Evolutionary conservation across 2,888 invertebrate genomes (phyloP), one percentile per base, ranked within the genome.

Genomic region (Dusona sp.): DNA sequence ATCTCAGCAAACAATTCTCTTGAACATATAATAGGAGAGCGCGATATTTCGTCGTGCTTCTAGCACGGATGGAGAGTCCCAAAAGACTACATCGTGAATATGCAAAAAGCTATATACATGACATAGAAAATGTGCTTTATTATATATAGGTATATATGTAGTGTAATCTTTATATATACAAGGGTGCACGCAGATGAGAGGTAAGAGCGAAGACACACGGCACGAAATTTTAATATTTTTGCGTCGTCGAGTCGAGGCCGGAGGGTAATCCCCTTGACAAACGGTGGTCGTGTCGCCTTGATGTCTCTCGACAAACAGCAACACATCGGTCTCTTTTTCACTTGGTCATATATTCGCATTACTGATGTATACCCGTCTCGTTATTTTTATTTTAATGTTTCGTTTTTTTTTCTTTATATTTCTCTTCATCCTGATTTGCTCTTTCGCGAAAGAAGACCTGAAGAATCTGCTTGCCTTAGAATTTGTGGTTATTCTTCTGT

Each of bases 271-370:
- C 92, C 86, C 90, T 90, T 92, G 92, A 92, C 92, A 92, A 92
- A 92, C 92, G 91, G 90, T 84, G 88, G 89, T 89, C 90, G 89
- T 86, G 89, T 88, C 87, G 87, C 85, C 90, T 87, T 91, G 91
- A 92, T 91, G 91, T 90, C 90, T 87, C 91, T 90, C 89, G 92
- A 92, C 92, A 92, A 92, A 92, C 92, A 91, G 91, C 83, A 91
- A 89, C 91, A 90, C 90, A 83, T 84, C 80, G 83, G 77, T 84
- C 86, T 92, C 89, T 90, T 89, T 91, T 90, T 90, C 89, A 87
- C 91, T 89, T 88, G 75, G 81, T 83, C 81, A 73, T 73, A 68
- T 57, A 19, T 61, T 68, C 54, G 54, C 51, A 68, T 80, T 33
- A 75, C 54, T 67, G 57, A 48, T 73, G 42, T 22, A 65, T 33